phyloP scores from a whole-genome alignment of 2,888 invertebrate genomes.

The Odontocerum albicorne region DNA sequence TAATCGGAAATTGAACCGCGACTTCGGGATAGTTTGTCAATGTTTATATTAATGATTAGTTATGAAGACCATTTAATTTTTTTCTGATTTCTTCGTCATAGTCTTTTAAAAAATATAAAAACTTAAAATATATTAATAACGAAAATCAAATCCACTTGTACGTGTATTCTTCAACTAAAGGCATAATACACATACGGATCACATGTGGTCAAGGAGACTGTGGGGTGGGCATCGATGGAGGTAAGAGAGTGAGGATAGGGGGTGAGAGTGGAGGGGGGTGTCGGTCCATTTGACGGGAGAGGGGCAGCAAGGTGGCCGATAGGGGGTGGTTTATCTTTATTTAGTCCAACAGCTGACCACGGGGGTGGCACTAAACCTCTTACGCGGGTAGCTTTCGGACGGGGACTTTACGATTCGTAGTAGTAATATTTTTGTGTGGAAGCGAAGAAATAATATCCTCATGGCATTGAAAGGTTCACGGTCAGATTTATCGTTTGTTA shows the following conservation, averaged over 20 bases:
- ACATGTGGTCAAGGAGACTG: not conserved
- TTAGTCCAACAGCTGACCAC: slow-evolving; percentile 20
- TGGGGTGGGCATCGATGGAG: not conserved
- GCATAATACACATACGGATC: not conserved
- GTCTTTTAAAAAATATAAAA: too few relatives aligned
- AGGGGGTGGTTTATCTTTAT: slow-evolving; percentile 20
- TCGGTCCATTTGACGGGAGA: slow-evolving; percentile 6
- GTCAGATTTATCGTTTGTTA: slow-evolving; percentile 14
- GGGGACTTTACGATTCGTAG: slow-evolving; percentile 18
- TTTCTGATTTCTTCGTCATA: too few relatives aligned
- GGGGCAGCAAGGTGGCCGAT: not conserved
- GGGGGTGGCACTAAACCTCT: slow-evolving; percentile 15
- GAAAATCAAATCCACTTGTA: not conserved
- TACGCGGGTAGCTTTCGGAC: slow-evolving; percentile 7
- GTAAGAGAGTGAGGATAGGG: not conserved
- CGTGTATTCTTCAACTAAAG: not conserved
- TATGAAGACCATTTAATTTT: too few relatives aligned
- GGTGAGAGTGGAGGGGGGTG: not conserved
- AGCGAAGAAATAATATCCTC: slow-evolving; percentile 4
- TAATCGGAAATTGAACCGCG: too few relatives aligned
- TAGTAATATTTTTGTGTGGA: slow-evolving; percentile 13
- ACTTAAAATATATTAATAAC: too few relatives aligned
- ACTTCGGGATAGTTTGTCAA: too few relatives aligned
- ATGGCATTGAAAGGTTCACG: slow-evolving; percentile 22
- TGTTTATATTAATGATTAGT: too few relatives aligned